Conservation (phyloP, 2,113 vertebrate genomes). For the Redunca redunca region DNA sequence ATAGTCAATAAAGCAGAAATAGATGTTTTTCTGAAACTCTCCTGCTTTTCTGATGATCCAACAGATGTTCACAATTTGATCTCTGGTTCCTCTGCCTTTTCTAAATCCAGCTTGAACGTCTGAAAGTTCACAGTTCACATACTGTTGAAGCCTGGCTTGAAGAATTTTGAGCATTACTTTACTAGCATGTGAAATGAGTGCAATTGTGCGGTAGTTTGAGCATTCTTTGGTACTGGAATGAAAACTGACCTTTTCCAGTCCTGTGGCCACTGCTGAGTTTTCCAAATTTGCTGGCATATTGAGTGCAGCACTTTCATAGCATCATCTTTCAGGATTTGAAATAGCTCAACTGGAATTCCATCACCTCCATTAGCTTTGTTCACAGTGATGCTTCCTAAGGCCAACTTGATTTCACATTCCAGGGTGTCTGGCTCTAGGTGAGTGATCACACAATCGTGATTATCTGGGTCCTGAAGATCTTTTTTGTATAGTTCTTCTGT, state of each 20-base stretch:
- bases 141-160: background rate
- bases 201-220: background rate
- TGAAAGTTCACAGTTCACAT: rapidly evolving
- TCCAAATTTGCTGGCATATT: background rate
- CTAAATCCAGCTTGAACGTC: background rate
- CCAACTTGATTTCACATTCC: background rate
- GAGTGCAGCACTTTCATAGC: background rate
- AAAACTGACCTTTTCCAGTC: background rate
- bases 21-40: background rate
- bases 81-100: background rate
- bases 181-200: background rate
- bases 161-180: background rate
- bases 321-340: background rate
- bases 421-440: background rate
- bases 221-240: background rate
- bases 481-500: background rate
- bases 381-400: background rate
- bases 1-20: background rate
- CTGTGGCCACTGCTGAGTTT: background rate
- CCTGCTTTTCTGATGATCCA: background rate
- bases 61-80: background rate
- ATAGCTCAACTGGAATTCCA: background rate
- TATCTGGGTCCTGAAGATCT: background rate
- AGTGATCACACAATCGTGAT: background rate
- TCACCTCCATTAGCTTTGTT: background rate